Evolutionary conservation across 2,113 vertebrate species (phyloP).

Genomic region (Brachirus orientalis): DNA sequence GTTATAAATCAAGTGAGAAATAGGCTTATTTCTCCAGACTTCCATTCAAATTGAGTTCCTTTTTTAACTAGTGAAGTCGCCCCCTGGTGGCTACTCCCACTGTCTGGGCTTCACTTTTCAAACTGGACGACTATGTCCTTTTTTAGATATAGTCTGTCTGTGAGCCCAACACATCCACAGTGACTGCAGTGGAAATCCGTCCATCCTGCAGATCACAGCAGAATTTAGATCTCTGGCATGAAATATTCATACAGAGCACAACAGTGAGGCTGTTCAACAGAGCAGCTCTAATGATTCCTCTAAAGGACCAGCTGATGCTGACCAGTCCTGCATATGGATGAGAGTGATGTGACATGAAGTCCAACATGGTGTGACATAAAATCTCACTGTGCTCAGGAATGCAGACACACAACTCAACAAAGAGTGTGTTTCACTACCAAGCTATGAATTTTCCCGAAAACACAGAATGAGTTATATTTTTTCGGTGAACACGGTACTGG

Average conservation of each 20-base stretch:
- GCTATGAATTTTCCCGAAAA: constrained; percentile 10
- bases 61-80: no score
- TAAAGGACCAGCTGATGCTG: constrained; percentile 43
- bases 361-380: constrained; percentile 41
- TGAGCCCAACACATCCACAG: neutral
- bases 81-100: no score
- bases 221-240: constrained; percentile 23
- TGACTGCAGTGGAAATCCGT: no score
- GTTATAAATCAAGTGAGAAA: no score
- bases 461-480: neutral
- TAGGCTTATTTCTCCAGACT: no score
- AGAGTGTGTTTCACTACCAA: constrained; percentile 12
- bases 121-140: no score
- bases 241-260: constrained; percentile 57
- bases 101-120: no score
- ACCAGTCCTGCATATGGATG: constrained; percentile 61
- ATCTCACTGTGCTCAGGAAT: constrained; percentile 45
- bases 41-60: no score
- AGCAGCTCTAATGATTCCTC: constrained; percentile 18
- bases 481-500: no score
- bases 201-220: neutral
- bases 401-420: constrained; percentile 31
- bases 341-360: constrained; percentile 25
- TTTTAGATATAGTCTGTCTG: neutral
- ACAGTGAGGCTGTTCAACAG: constrained; percentile 27